Evolutionary conservation across 2,888 invertebrate genomes (phyloP), one percentile per base, ranked within the genome.

Genomic region (Euzophera pinguis): DNA sequence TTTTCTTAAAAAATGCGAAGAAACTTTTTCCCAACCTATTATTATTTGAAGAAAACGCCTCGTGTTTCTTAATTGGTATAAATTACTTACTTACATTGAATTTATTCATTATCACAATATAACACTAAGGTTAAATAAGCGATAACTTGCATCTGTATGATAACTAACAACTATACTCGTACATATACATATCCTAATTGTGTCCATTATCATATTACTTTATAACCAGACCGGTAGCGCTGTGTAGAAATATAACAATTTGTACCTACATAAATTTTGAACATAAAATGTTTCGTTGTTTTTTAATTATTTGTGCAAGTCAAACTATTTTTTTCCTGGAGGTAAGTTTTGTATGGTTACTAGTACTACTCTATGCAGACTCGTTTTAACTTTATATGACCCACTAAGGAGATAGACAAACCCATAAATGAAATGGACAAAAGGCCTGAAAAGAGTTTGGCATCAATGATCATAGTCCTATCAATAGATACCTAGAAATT

Each of bases 241-340:
- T 12, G 5, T 12, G 13, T 38, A 13, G 6, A 13, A 13, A 13
- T 13, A 7, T 38, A 13, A 13, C 3, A 10, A 9, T 32, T 10
- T 35, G 4, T 35, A n/a, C n/a, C n/a, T n/a, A n/a, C n/a, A 35
- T 35, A 22, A 22, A 22, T 3, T n/a, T 10, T 8, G 14, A 12
- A n/a, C 12, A 22, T 17, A 35, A 37, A 22, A 48, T 48, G 47
- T 12, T 22, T 48, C 47, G 47, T 17, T 37, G 12, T 8, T n/a
- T 48, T n/a, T 37, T 48, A 10, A n/a, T 41, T 7, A 50, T 50
- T 14, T 50, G 50, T 50, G 50, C 17, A 22, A 41, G 6, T 32
- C 32, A 41, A 41, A 13, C 14, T 7, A 7, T 29, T 29, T 27
- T 41, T 32, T 14, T 32, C 6, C 4, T 41, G n/a, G 50, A 29